Evolutionary conservation across 2,888 invertebrate genomes (phyloP), one percentile per base, ranked within the genome.

Genomic region (Drosophila barbarae): DNA sequence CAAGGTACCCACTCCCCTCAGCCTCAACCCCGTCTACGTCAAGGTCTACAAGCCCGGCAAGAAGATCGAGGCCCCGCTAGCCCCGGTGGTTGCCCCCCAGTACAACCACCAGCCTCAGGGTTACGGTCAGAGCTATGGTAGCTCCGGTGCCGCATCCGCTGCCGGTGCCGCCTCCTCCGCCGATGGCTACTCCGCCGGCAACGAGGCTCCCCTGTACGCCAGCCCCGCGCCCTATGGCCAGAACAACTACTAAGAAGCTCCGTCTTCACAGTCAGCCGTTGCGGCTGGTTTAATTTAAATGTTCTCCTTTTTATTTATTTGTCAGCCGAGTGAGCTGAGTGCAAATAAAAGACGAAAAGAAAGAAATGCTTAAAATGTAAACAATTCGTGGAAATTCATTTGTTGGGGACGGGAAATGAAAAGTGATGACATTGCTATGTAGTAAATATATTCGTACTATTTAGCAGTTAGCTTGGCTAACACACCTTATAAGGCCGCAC

Each of bases 41-140:
- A 88, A 89, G 74, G 88, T 88, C 53, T 88, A 88, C 81, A 88
- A 88, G 67, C 87, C 89, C 26, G 88, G 87, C 82, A 88, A 88
- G 80, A 86, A 87, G 60, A 82, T 87, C 38, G 82, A 86, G 61
- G 79, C 84, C 12, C 86, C 86, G 0, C 44, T 83, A 50, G 78
- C 81, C 23, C 86, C 86, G 26, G 84, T 86, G 47, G 79, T 84
- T n/a, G 77, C 77, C 5, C 78, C 86, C 52, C 72, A 65, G 59
- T 85, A 86, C 64, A 71, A 58, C 32, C 77, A 84, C 64, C 72
- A 75, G 51, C 66, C 63, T 0, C 72, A 72, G n/a, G n/a, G 47
- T 0, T 68, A 73, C 15, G 70, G 59, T 1, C 72, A 65, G 13
- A 13, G 58, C 3, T 68, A 73, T 23, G 70, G 59, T 8, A 69